Conservation (phyloP, 2,888 invertebrate genomes). For the Philonicus albiceps region DNA sequence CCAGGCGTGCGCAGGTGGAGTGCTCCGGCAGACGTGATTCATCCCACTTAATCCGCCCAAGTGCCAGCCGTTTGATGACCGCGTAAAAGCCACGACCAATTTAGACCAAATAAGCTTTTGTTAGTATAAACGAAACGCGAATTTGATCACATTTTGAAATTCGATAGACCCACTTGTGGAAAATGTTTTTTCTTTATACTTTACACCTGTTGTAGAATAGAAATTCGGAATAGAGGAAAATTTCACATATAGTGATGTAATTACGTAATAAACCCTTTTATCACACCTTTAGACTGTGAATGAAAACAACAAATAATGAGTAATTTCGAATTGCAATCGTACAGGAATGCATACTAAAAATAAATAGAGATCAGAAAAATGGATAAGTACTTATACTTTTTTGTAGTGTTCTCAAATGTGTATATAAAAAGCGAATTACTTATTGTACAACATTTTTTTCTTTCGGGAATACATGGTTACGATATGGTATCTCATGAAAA, state of each 20-base stretch:
- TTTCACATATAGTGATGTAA: not conserved
- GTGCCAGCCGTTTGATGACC: not conserved
- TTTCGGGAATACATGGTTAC: too few relatives aligned
- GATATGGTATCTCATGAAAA: too few relatives aligned
- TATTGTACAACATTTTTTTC: too few relatives aligned
- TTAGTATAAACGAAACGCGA: not conserved
- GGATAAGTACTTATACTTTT: too few relatives aligned
- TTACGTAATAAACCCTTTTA: not conserved
- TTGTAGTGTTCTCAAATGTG: too few relatives aligned
- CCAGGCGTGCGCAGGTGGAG: constrained; percentile 11
- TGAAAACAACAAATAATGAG: not conserved
- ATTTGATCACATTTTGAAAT: not conserved
- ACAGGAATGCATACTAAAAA: too few relatives aligned
- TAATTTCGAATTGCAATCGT: too few relatives aligned
- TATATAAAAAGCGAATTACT: too few relatives aligned
- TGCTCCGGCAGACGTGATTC: not conserved
- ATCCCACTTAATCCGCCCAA: not conserved
- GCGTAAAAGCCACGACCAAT: not conserved
- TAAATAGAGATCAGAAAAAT: too few relatives aligned
- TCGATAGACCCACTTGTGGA: not conserved
- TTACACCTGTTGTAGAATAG: not conserved
- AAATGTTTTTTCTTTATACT: not conserved
- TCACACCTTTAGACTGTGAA: not conserved
- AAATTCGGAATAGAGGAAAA: not conserved
- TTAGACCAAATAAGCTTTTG: not conserved